Evolutionary conservation across 2,888 invertebrate genomes (phyloP).

Genomic region (Panopea generosa): DNA sequence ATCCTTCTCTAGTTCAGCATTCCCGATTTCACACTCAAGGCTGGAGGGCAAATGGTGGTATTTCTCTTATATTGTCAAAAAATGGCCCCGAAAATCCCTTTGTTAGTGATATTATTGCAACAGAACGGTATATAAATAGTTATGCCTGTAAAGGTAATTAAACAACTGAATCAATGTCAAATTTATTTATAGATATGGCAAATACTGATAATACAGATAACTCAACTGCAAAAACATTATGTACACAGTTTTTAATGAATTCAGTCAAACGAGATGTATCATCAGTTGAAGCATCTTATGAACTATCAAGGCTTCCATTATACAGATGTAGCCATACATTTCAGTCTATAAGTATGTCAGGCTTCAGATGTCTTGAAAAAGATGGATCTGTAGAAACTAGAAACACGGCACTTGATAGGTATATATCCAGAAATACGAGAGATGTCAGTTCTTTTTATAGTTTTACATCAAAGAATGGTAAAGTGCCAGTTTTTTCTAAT

Average conservation of each 20-base stretch:
- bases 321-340: conserved; percentile 60
- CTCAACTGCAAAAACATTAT: conserved; percentile 48
- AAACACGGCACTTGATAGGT: conserved; percentile 37
- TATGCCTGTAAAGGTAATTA: conserved; percentile 62
- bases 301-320: too few species aligned
- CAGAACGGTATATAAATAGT: conserved; percentile 46
- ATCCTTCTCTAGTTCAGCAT: conserved; percentile 66
- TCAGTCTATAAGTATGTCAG: conserved; percentile 58
- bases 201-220: conserved; percentile 18
- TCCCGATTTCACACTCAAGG: conserved; percentile 63
- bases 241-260: too few species aligned
- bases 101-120: conserved; percentile 64
- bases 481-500: neutral
- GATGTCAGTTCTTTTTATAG: conserved; percentile 21
- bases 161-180: too few species aligned
- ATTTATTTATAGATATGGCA: conserved; percentile 1
- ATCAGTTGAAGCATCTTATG: conserved; percentile 57
- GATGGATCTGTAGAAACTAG: conserved; percentile 15
- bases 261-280: conserved; percentile 64
- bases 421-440: neutral
- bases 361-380: conserved; percentile 38
- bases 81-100: conserved; percentile 58
- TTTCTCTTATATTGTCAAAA: conserved; percentile 62
- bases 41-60: conserved; percentile 63
- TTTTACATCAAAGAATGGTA: conserved; percentile 12